Conservation (phyloP, 2,113 vertebrate genomes). For the Nannospalax galili region DNA sequence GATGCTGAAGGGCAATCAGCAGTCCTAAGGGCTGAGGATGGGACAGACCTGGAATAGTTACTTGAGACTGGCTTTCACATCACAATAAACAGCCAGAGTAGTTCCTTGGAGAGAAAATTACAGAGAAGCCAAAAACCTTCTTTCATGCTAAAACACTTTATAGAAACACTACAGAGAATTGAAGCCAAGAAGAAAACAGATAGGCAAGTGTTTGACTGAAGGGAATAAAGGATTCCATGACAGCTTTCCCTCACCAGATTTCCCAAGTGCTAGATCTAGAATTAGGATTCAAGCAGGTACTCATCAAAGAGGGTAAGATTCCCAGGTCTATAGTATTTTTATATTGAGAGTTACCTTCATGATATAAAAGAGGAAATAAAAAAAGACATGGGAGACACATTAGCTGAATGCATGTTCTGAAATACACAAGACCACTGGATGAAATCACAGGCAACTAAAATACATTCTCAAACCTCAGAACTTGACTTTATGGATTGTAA, state of each 20-base stretch:
- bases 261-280: not conserved
- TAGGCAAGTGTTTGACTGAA: not conserved
- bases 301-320: not conserved
- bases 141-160: not conserved
- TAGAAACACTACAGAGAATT: not conserved
- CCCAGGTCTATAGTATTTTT: not conserved
- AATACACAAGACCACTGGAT: fast-evolving
- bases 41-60: not conserved
- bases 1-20: not conserved
- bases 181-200: not conserved
- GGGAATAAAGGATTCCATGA: not conserved
- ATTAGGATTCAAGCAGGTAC: not conserved
- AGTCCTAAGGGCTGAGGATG: not conserved
- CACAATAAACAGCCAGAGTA: not conserved
- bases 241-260: not conserved
- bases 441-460: not conserved
- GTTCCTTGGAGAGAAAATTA: not conserved
- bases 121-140: not conserved
- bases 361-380: not conserved
- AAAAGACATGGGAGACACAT: not conserved
- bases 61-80: not conserved
- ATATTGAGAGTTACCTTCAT: not conserved
- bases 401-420: too few species aligned
- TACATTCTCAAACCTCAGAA: not conserved
- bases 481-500: not conserved